These are phyloP conservation scores for Ommatoiulus sabulosus DNA, from an alignment of 2,888 invertebrate genomes.

Conservation along the genomic window DNA sequence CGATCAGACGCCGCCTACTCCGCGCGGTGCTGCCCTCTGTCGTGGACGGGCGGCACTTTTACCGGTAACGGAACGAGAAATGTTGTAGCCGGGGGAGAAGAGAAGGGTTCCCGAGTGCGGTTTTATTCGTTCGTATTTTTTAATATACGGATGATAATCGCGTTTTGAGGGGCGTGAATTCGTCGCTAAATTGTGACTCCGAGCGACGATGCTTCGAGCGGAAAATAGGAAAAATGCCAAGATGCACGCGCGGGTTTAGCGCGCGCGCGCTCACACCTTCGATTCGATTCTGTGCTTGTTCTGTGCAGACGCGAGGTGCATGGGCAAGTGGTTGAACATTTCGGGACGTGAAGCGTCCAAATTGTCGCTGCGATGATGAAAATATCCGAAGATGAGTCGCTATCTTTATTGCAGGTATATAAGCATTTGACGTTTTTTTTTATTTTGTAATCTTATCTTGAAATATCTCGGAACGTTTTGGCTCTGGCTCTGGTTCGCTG, in stretches of 20 bases:
- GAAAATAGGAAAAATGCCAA: not conserved
- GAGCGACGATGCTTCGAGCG: not conserved
- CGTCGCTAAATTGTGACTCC: not conserved
- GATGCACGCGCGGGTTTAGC: not conserved
- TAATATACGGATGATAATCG: not conserved
- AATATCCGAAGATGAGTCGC: not conserved
- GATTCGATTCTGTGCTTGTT: not conserved
- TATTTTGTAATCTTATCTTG: not conserved
- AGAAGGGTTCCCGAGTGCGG: not conserved
- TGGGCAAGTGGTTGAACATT: not conserved
- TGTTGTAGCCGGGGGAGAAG: not conserved
- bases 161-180: not conserved
- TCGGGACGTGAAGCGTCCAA: not conserved
- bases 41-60: not conserved
- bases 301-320: not conserved
- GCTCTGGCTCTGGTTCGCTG: too few relatives aligned
- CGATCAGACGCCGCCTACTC: not conserved
- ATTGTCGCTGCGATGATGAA: not conserved
- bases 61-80: not conserved
- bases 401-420: not conserved
- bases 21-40: not conserved
- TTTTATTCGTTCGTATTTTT: not conserved
- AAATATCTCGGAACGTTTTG: too few relatives aligned
- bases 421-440: not conserved
- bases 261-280: not conserved